A percentile compares a stretch with the other conserved stretches of the same genome.
Conservation (phyloP, 1,140 invertebrate species). For the Archegozetes longisetosus region DNA sequence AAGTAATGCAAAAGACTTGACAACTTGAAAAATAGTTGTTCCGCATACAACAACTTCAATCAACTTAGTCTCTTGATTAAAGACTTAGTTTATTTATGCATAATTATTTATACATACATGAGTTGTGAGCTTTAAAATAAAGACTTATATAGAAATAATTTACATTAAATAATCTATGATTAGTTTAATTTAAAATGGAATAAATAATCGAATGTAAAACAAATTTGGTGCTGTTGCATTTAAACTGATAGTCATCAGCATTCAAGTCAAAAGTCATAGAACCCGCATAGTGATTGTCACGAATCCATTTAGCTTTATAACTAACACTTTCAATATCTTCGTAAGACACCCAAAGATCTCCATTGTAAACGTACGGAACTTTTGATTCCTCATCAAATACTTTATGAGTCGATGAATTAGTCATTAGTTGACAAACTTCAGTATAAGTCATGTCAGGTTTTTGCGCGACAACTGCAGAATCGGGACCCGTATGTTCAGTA, state of each 20-base stretch:
- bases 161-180: too few species aligned
- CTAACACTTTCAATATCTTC: conserved; percentile 60
- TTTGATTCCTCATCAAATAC: conserved; percentile 60
- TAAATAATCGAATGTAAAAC: conserved; percentile 3
- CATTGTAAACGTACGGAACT: conserved; percentile 68
- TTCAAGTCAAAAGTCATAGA: conserved; percentile 33
- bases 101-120: too few species aligned
- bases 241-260: conserved; percentile 26
- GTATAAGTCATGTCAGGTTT: neutral
- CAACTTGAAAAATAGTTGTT: too few species aligned
- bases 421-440: neutral
- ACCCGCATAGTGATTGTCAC: conserved; percentile 28
- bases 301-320: conserved; percentile 42
- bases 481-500: conserved; percentile 49
- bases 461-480: neutral
- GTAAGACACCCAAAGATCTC: conserved; percentile 78
- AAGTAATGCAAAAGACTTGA: too few species aligned
- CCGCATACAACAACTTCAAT: too few species aligned
- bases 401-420: neutral
- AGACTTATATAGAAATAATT: too few species aligned
- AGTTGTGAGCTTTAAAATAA: too few species aligned
- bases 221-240: conserved; percentile 15
- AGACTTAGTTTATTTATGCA: too few species aligned
- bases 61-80: too few species aligned
- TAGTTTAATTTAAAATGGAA: conserved; percentile 7